Conservation (phyloP, 2,888 invertebrate species). For the Xestoiulus laeticollis region DNA sequence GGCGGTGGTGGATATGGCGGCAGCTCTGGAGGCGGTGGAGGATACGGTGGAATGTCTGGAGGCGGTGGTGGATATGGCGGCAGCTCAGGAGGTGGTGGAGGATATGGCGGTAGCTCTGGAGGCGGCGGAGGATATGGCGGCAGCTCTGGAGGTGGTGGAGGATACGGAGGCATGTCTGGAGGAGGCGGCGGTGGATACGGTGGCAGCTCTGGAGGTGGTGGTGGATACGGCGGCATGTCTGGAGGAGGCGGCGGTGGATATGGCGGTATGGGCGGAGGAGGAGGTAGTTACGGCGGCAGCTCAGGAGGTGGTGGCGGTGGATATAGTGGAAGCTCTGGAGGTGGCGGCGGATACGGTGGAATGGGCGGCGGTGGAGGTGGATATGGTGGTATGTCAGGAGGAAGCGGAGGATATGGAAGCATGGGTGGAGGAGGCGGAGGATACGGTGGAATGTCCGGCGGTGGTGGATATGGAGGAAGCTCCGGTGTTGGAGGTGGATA, state of each 20-base stretch:
- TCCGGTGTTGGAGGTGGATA: background rate
- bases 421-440: background rate
- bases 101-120: background rate
- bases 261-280: conserved; percentile 39
- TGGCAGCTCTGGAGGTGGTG: background rate
- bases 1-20: background rate
- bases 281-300: background rate
- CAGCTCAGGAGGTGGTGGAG: conserved; percentile 17
- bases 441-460: background rate
- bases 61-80: conserved; percentile 36
- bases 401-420: background rate
- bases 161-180: background rate
- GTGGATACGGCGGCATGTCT: background rate
- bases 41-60: background rate
- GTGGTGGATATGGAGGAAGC: background rate
- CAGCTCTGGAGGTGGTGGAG: background rate
- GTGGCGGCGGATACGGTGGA: conserved; percentile 13
- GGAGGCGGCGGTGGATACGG: background rate
- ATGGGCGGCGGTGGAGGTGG: conserved; percentile 6
- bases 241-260: background rate
- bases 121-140: conserved; percentile 44
- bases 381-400: conserved; percentile 22
- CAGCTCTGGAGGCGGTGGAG: conserved; percentile 27
- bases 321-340: background rate
- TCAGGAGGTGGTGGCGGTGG: conserved; percentile 42